Percentiles rank a stretch among this genome's conserved stretches.
phyloP scores from a whole-genome alignment of 2,797 vertebrate genomes.

The Smutsia gigantea region DNA sequence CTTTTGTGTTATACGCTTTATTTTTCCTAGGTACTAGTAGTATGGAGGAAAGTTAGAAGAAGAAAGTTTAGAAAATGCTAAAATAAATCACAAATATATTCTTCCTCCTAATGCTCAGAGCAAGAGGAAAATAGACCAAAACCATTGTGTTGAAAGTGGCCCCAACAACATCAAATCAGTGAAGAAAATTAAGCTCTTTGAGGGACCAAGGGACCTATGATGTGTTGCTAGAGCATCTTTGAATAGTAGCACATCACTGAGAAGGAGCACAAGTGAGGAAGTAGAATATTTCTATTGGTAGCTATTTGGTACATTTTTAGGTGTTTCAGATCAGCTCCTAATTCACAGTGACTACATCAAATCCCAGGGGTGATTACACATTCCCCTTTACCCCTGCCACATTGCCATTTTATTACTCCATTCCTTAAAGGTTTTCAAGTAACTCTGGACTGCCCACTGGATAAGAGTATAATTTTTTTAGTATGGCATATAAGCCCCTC shows the following conservation, averaged over 20 bases:
- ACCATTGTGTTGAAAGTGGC: neutral
- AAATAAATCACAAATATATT: neutral
- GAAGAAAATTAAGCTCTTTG: neutral
- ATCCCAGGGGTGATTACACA: neutral
- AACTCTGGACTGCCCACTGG: neutral
- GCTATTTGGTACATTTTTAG: neutral
- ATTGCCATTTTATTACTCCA: neutral
- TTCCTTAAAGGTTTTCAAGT: neutral
- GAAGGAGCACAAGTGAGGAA: neutral
- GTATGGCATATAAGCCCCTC: neutral
- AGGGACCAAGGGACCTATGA: neutral
- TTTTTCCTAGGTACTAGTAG: neutral
- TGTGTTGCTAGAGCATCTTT: neutral
- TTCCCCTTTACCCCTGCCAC: neutral
- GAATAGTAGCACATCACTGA: neutral
- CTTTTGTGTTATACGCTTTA: neutral
- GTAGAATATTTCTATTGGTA: neutral
- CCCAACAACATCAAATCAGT: neutral
- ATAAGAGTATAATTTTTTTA: neutral
- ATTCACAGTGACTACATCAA: neutral
- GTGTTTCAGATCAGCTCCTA: neutral
- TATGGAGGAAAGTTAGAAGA: conserved; percentile 37
- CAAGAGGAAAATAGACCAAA: neutral
- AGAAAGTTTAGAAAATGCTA: conserved; percentile 49
- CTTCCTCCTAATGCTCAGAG: neutral